Percentiles rank a stretch among this genome's conserved stretches.
These are phyloP conservation scores for Peromyscus leucopus DNA, from an alignment of 2,113 vertebrate species.

Conservation along the genomic window DNA sequence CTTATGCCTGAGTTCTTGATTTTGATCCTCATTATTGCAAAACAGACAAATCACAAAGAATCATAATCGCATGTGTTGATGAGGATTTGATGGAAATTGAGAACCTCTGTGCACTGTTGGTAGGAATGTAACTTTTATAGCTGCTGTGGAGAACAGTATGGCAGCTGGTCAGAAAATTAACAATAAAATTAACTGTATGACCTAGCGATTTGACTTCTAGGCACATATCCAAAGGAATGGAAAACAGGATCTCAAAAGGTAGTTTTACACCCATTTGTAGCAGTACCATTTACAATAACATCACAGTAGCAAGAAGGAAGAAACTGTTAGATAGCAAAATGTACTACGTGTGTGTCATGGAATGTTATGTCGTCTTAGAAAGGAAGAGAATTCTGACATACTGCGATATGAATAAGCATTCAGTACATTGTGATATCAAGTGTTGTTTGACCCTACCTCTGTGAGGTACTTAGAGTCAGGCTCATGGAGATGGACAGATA, in stretches of 20 bases:
- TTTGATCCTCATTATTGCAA: not conserved
- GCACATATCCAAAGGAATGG: not conserved
- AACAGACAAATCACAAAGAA: not conserved
- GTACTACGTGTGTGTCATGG: not conserved
- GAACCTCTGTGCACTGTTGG: not conserved
- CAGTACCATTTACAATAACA: not conserved
- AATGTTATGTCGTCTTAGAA: not conserved
- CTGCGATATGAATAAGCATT: not conserved
- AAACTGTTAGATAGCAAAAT: not conserved
- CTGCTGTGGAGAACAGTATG: not conserved
- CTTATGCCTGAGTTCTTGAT: not conserved
- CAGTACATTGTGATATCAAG: not conserved
- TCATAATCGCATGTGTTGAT: not conserved
- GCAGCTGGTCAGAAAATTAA: not conserved
- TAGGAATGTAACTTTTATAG: not conserved
- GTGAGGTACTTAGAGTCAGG: not conserved
- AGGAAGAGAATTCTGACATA: not conserved
- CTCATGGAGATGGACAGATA: not conserved
- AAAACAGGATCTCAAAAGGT: not conserved
- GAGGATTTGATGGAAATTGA: not conserved
- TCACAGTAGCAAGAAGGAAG: not conserved
- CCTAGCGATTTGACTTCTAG: not conserved
- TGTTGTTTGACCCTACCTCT: not conserved
- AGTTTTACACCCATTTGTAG: not conserved
- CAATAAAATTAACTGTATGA: not conserved